A percentile compares a stretch with the other conserved stretches of the same genome.
These are phyloP conservation scores for Eristalis arbustorum DNA, from an alignment of 2,888 invertebrate species.

Conservation along the genomic window DNA sequence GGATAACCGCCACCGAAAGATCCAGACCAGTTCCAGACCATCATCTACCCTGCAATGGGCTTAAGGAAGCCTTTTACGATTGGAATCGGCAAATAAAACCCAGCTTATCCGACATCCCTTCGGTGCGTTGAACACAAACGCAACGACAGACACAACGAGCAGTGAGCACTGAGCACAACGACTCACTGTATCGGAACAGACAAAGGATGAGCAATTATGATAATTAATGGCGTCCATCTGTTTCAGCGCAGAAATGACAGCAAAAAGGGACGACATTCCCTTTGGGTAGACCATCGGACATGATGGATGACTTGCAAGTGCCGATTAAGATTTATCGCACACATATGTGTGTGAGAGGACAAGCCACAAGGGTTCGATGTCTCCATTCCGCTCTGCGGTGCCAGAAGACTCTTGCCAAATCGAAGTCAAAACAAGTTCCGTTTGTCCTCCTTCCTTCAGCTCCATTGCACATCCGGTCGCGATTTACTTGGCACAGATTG, in stretches of 20 bases:
- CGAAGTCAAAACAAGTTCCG: background rate
- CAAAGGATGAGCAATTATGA: background rate
- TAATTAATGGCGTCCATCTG: background rate
- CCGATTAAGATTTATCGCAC: background rate
- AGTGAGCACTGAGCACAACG: background rate
- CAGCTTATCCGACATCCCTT: background rate
- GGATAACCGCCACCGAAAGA: too few species aligned
- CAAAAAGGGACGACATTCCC: background rate
- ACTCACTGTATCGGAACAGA: background rate
- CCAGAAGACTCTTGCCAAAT: background rate
- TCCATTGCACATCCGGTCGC: background rate
- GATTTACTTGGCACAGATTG: background rate
- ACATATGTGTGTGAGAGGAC: background rate
- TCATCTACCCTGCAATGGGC: too few species aligned
- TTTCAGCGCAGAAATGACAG: background rate
- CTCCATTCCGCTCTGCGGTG: background rate
- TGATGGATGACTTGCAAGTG: background rate
- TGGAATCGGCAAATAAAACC: background rate
- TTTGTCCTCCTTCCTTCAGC: background rate
- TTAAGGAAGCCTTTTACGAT: background rate
- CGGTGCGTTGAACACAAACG: background rate
- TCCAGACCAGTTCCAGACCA: background rate
- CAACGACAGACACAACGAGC: too few species aligned
- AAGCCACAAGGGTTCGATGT: background rate
- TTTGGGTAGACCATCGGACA: background rate